Base-by-base conservation (phyloP, 2,888 invertebrate species). In the Drymonia ruficornis region DNA sequence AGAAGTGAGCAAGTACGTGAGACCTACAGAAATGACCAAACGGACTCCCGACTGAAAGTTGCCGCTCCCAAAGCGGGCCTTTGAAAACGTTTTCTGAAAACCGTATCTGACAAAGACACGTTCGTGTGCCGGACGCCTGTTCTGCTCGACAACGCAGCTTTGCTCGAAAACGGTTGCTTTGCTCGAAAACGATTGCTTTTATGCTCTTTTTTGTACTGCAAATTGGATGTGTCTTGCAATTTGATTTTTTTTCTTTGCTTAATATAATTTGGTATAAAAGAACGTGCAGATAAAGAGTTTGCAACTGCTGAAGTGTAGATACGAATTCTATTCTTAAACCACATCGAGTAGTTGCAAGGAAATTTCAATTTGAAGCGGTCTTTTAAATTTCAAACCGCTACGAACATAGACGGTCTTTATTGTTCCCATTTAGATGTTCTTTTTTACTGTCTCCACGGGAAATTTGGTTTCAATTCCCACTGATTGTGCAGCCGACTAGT, bases 391-490 rank as follows among this genome's bases (percentile, higher is more conserved):
- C 40, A 56, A 70, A 68, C 68, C 61, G 71, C 66, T 62, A 55
- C 51, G 55, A 50, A 50, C 63, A 34, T 50, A 47, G 52, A 49
- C 56, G 61, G 52, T 59, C 56, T 64, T 68, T 56, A 59, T 54
- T 49, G 51, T 43, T 43, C 36, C 55, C 52, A 60, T 58, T 61
- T 59, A 56, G 57, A 61, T 65, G 61, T 5, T 28, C 59, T 67
- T 70, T 70, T 65, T 58, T 67, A 65, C 58, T 67, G 58, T 63
- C 51, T 69, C 65, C 60, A 70, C 65, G 52, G 70, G 67, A 74
- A 74, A 78, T 77, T 76, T 66, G 55, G 63, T 73, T 76, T 65
- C 71, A 67, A 73, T 70, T 68, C 56, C 67, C 60, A 62, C 55
- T 40, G 16, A 40, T 60, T 60, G 59, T 68, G 61, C 52, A 59